A percentile compares a stretch with the other conserved stretches of the same genome.
Evolutionary conservation across 2,888 invertebrate species (phyloP).

Genomic region (Nomada lathburiana): DNA sequence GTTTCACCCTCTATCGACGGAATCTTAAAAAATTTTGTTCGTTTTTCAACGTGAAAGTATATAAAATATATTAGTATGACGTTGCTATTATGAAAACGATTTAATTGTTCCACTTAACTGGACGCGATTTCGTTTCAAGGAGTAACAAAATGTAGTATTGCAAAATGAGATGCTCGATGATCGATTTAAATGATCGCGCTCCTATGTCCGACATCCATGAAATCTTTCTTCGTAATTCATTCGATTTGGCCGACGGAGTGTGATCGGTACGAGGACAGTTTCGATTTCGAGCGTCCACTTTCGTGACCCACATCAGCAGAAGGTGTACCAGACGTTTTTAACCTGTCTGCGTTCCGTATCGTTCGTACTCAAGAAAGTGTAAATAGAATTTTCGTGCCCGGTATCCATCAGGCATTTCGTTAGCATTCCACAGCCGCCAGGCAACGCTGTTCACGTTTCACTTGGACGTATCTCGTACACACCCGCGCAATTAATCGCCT

Average conservation of each 20-base stretch:
- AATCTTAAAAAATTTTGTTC: too few relatives aligned
- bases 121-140: too few relatives aligned
- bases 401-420: constrained; percentile 6
- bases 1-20: too few relatives aligned
- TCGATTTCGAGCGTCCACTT: constrained; percentile 52
- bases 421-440: not conserved
- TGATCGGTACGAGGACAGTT: constrained; percentile 45
- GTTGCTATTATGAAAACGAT: too few relatives aligned
- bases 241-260: not conserved
- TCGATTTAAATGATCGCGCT: too few relatives aligned
- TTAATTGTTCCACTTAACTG: too few relatives aligned
- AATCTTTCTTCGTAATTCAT: too few relatives aligned
- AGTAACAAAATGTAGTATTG: too few relatives aligned
- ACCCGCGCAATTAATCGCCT: constrained; percentile 41
- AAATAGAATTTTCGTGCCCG: constrained; percentile 35
- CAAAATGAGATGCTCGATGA: too few relatives aligned
- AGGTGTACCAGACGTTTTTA: constrained; percentile 6
- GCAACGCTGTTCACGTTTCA: constrained; percentile 44
- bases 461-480: constrained; percentile 37
- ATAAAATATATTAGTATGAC: too few relatives aligned
- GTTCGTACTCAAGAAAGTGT: constrained; percentile 57
- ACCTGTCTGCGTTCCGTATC: constrained; percentile 27
- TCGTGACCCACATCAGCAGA: constrained; percentile 14
- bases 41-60: too few relatives aligned
- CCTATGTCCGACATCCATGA: too few relatives aligned